Base-by-base conservation (phyloP, 2,113 vertebrate species). In the Limnothrissa miodon region DNA sequence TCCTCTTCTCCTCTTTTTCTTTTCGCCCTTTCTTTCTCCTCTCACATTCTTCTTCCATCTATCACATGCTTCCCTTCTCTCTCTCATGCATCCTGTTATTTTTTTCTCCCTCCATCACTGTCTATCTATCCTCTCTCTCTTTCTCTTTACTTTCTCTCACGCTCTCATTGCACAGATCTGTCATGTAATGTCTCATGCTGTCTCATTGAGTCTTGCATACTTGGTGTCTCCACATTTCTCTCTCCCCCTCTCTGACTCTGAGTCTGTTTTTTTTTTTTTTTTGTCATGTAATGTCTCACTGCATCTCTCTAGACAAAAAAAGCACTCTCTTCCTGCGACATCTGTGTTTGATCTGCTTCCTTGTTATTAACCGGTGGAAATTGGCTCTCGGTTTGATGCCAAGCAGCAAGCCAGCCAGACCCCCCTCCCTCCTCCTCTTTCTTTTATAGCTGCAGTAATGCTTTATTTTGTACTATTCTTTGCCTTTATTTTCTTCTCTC, bases 401-500 rank as follows among this genome's bases (percentile, higher is more conserved):
- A 51, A 59, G 62, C 81, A 78, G 23, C 29, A 17, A 80, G 79
- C 53, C 74, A 79, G 83, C 11, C 79, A 78, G 53, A 45, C n/a
- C n/a, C n/a, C 42, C 6, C 42, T 42, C 42, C 6, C 42, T 42
- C 42, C 6, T 6, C 6, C 42, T 42, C 42, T 42, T 6, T 42
- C 42, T 42, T 6, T 83, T 79, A 25, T 86, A 48, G 80, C 46
- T 39, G 45, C 82, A 6, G 36, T 81, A 78, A 84, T 78, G 80
- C 51, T 45, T 85, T 87, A 70, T 88, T 85, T 86, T 70, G 81
- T 82, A 79, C 81, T 25, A n/a, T 83, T 81, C 29, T 46, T 82
- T 45, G 78, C 46, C 81, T 70, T 74, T 21, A 62, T 85, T 80
- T 82, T 78, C 25, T 33, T 70, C 10, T 29, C 66, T 74, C 1